A percentile compares a stretch with the other conserved stretches of the same genome.
Conservation (phyloP, 2,888 invertebrate species). For the Pristionchus arcanus region DNA sequence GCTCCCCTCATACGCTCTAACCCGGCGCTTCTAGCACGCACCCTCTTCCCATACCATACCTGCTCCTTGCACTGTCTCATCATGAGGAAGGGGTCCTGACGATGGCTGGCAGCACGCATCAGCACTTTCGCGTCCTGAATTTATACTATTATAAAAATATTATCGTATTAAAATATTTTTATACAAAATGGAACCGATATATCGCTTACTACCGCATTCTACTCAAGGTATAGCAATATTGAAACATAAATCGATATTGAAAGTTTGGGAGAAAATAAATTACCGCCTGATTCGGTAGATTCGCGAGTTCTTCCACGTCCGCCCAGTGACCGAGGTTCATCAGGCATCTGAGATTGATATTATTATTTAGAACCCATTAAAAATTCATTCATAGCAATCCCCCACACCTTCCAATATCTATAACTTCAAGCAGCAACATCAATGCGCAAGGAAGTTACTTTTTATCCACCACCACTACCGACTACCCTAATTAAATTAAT, state of each 20-base stretch:
- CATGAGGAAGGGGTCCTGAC: conserved; percentile 90
- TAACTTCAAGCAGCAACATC: neutral
- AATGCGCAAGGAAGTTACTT: no score
- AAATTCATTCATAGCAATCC: neutral
- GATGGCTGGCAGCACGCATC: conserved; percentile 94
- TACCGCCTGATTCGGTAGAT: neutral
- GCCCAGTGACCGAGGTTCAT: conserved; percentile 27
- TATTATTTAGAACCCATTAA: neutral
- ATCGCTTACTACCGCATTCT: no score
- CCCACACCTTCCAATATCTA: neutral
- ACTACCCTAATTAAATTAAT: no score
- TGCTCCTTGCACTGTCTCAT: conserved; percentile 95
- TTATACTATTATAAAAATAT: no score
- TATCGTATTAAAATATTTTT: no score
- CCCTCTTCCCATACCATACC: conserved; percentile 79
- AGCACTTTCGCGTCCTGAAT: conserved; percentile 88
- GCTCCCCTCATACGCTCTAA: no score
- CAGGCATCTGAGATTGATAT: neutral
- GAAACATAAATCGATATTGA: no score
- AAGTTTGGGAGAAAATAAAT: neutral
- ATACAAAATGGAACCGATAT: no score
- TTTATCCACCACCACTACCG: no score
- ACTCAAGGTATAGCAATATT: no score
- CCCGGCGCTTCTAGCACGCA: no score
- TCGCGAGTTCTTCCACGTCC: conserved; percentile 45